Evolutionary conservation across 2,888 invertebrate genomes (phyloP).

Genomic region (Himalopsyche japonica): DNA sequence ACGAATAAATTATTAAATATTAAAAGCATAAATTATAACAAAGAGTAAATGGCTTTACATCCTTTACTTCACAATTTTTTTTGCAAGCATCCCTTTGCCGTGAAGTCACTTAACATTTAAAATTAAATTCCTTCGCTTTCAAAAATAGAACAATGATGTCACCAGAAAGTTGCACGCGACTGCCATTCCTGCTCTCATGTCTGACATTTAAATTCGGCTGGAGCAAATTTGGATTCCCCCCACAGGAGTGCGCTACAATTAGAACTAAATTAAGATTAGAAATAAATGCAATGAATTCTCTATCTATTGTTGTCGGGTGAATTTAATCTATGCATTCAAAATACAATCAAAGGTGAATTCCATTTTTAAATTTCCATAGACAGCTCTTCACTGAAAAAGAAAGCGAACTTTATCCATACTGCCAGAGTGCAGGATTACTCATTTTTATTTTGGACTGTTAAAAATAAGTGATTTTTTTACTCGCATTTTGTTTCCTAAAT

Average conservation of each 20-base stretch:
- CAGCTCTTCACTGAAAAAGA: too few species aligned
- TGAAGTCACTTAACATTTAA: not conserved
- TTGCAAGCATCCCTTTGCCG: not conserved
- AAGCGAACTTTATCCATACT: not conserved
- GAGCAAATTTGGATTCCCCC: not conserved
- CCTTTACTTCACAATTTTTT: not conserved
- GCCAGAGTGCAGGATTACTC: too few species aligned
- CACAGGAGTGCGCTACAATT: not conserved
- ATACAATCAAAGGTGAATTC: not conserved
- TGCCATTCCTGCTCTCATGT: not conserved
- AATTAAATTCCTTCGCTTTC: not conserved
- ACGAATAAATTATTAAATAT: too few species aligned
- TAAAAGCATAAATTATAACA: too few species aligned
- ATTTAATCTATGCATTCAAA: not conserved
- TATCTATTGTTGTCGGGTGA: not conserved
- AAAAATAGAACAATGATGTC: not conserved
- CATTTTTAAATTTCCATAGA: not conserved
- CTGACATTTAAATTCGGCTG: not conserved
- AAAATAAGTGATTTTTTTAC: too few species aligned
- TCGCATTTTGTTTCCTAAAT: too few species aligned
- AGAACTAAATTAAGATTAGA: too few species aligned
- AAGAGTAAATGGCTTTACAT: too few species aligned
- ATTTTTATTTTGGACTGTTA: too few species aligned
- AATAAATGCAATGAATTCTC: not conserved
- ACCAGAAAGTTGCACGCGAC: not conserved